Evolutionary conservation across 2,888 invertebrate genomes (phyloP).

Genomic region (Acronicta leporina): DNA sequence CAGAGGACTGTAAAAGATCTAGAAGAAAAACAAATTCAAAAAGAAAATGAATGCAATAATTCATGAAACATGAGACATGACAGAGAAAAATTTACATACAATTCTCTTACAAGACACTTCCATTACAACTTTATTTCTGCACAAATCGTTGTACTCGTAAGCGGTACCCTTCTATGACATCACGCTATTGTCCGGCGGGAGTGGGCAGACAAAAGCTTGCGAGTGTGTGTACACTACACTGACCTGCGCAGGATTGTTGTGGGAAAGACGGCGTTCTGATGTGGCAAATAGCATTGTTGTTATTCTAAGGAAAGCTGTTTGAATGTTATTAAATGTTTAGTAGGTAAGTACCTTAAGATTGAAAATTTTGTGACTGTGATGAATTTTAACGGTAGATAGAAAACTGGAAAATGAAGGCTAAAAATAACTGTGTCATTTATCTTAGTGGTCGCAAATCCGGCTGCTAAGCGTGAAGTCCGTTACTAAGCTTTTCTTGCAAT

Average conservation of each 20-base stretch:
- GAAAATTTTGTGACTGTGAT: not conserved
- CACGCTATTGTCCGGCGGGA: conserved; percentile 81
- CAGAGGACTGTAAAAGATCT: no score
- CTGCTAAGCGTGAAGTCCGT: not conserved
- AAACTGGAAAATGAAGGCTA: not conserved
- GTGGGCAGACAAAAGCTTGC: conserved; percentile 84
- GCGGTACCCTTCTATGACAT: conserved; percentile 77
- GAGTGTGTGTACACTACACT: conserved; percentile 61
- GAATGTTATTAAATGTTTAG: conserved; percentile 40
- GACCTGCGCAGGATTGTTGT: conserved; percentile 54
- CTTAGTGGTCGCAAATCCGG: not conserved
- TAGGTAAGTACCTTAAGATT: conserved; percentile 31
- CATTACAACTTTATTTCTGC: conserved; percentile 17
- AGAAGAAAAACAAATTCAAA: no score
- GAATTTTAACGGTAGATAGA: not conserved
- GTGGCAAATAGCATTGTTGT: conserved; percentile 46
- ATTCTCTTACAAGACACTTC: conserved; percentile 32
- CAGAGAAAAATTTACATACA: not conserved
- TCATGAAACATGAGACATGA: not conserved
- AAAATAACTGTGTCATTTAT: not conserved
- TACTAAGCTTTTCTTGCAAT: no score
- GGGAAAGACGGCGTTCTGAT: conserved; percentile 46
- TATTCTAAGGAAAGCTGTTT: conserved; percentile 40
- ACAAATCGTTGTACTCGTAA: conserved; percentile 37
- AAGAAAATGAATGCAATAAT: no score